phyloP scores from a whole-genome alignment of 2,797 vertebrate genomes.

The Periparus ater region DNA sequence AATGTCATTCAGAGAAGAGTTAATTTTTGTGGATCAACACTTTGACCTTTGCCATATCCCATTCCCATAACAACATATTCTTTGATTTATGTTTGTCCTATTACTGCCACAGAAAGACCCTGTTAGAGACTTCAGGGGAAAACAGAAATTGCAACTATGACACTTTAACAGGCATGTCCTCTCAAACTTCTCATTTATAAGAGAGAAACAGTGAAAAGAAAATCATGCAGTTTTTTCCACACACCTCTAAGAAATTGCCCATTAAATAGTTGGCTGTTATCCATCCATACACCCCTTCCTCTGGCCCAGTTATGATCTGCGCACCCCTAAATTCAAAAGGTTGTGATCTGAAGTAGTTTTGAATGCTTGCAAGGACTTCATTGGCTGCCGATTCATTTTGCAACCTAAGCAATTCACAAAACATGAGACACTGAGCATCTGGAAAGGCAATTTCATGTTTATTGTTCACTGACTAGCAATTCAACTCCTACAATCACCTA shows the following conservation, averaged over 20 bases:
- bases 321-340: slow-evolving; percentile 91
- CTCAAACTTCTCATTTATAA: neutral
- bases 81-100: neutral
- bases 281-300: slow-evolving; percentile 96
- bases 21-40: neutral
- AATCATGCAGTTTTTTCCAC: slow-evolving; percentile 76
- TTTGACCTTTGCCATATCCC: neutral
- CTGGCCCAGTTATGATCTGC: slow-evolving; percentile 90
- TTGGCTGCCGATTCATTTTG: slow-evolving; percentile 81
- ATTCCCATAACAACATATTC: neutral
- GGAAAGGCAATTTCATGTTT: slow-evolving; percentile 24
- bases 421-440: slow-evolving; percentile 70
- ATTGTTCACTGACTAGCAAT: neutral
- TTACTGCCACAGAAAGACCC: neutral
- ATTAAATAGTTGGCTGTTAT: slow-evolving; percentile 97
- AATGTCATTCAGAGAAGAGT: neutral
- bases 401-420: slow-evolving; percentile 79
- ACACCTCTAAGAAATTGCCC: slow-evolving; percentile 93
- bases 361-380: slow-evolving; percentile 81
- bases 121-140: neutral
- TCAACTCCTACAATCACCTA: neutral
- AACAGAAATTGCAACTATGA: neutral
- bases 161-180: neutral
- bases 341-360: slow-evolving; percentile 83
- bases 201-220: slow-evolving; percentile 46